phyloP scores from a whole-genome alignment of 2,797 vertebrate species.

The Propithecus perrieri region DNA sequence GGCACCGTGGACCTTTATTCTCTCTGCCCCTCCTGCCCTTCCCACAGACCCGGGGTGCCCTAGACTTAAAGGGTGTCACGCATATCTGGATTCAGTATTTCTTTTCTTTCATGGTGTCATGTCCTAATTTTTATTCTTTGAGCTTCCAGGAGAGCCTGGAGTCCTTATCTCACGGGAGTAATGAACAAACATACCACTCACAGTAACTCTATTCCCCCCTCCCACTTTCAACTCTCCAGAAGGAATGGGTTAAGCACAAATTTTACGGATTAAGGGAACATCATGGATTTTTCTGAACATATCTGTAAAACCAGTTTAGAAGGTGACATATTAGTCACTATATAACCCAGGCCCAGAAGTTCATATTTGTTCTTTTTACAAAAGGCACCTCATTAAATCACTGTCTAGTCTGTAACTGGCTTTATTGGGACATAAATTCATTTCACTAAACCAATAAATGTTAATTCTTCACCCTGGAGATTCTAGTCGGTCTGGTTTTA shows the following conservation, averaged over 20 bases:
- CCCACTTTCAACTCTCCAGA: background rate
- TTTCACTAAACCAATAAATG: slow-evolving; percentile 85
- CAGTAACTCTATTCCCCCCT: background rate
- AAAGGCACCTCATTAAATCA: slow-evolving; percentile 80
- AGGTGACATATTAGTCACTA: slow-evolving; percentile 50
- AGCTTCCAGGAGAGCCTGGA: background rate
- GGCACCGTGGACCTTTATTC: accelerated
- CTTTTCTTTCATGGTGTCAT: background rate
- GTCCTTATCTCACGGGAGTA: background rate
- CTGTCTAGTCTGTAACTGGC: slow-evolving; percentile 74
- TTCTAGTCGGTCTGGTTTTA: slow-evolving; percentile 81
- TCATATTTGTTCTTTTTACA: slow-evolving; percentile 79
- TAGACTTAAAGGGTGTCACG: background rate
- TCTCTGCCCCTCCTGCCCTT: background rate
- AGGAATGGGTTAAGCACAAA: slow-evolving; percentile 55
- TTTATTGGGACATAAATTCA: slow-evolving; percentile 83
- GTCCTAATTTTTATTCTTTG: background rate
- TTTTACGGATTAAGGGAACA: slow-evolving; percentile 39
- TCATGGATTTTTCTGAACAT: slow-evolving; percentile 4
- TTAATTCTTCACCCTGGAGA: slow-evolving; percentile 84
- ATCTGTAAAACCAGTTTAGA: slow-evolving; percentile 44
- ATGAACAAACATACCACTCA: background rate
- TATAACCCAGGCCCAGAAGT: slow-evolving; percentile 65
- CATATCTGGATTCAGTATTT: background rate
- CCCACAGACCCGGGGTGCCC: background rate